Base-by-base conservation (phyloP, 2,113 vertebrate species). In the Phocoena sinus region DNA sequence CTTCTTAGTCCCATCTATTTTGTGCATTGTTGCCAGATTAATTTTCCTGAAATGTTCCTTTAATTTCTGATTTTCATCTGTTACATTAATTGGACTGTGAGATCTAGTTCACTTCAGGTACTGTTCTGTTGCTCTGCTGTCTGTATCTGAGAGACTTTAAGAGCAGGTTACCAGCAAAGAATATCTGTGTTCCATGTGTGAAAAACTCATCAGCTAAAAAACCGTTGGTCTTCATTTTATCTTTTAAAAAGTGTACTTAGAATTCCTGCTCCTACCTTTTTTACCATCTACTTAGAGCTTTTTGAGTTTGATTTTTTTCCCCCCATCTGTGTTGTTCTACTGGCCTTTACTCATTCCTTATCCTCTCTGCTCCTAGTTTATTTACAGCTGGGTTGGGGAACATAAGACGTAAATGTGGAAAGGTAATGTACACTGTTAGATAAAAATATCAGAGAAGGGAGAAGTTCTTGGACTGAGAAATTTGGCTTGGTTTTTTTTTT, bases 391-490 rank as follows among this genome's bases (percentile, higher is more conserved):
- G 20, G 36, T 63, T 96, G 79, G 25, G 44, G 33, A 85, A 47
- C 79, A 84, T 88, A 84, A 60, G 41, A 18, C 6, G 23, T 67
- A 67, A 81, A 71, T 79, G 31, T 62, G 26, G 62, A 71, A 67
- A 87, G 20, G 14, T 44, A 76, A 12, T 94, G 23, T 76, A 13
- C 0, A 76, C 1, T 77, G 56, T 94, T 83, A 74, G n/a, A 60
- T 92, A 85, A 88, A 93, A 97, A 67, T 96, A 28, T 77, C 28
- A 96, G 26, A 71, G 68, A 33, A 80, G 60, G 15, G 65, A 93
- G 26, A 86, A 41, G 84, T 81, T 97, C 62, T 73, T 85, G 7
- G 6, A 76, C 33, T 88, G 44, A 87, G 25, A 89, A 95, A 23
- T 68, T 90, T 53, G 63, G 33, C 14, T 53, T 67, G 23, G 25